Base-by-base conservation (phyloP, 2,888 invertebrate species). In the Microdon myrmicae region DNA sequence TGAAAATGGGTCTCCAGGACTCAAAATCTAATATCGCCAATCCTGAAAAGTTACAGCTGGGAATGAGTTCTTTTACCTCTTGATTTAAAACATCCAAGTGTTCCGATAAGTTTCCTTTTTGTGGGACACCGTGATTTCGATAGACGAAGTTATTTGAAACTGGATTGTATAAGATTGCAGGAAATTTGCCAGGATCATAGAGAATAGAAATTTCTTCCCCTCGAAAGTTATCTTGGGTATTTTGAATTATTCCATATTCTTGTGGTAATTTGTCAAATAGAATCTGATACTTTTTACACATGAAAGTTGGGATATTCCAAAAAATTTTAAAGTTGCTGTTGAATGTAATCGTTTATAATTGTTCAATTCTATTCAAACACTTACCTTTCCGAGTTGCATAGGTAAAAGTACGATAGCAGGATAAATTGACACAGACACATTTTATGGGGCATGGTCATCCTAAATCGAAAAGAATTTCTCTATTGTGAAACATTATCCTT, bases 221-320 rank as follows among this genome's bases (percentile, higher is more conserved):
- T 0, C 44, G 51, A 35, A 64, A 64, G 0, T 44, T 35, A 9
- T 64, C 56, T 7, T 64, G 31, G 25, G 37, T 16, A 26, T 64
- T 64, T 49, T 64, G 58, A 37, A 45, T 25, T 3, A 64, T 64
- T 25, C 61, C 61, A 22, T 58, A 64, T 26, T 51, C 14, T 0
- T 29, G 10, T 2, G 17, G n/a, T 2, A 56, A 10, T 1, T 3
- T 51, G n/a, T 64, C 51, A 16, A 64, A 64, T n/a, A 13, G 12
- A n/a, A 58, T 51, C 20, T 64, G 17, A 17, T 58, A 47, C 10
- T 51, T 58, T 22, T 49, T 51, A 10, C 61, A 64, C 58, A 64
- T 64, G 7, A 64, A 64, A 5, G 49, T 29, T 13, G 61, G 61
- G 16, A 64, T 64, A 17, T 64, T 64, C 61, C 61, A 64, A 13